phyloP scores from a whole-genome alignment of 2,797 vertebrate genomes.

The Psittacula echo region DNA sequence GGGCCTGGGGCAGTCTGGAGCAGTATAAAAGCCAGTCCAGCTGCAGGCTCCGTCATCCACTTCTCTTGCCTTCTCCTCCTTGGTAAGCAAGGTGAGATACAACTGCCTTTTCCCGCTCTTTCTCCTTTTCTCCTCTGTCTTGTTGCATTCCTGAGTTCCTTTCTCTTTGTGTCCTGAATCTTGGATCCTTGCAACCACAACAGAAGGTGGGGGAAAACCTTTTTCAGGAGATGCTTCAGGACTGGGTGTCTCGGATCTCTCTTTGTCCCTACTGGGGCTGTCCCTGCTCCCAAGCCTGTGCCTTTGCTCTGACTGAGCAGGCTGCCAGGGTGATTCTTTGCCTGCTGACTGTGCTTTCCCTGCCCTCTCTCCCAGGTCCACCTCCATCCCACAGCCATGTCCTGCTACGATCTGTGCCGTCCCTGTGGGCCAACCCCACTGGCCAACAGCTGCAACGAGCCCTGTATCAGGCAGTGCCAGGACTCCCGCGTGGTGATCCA shows the following conservation, averaged over 20 bases:
- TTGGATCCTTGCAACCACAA: not conserved
- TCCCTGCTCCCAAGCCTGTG: not conserved
- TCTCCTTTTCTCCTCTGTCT: not conserved
- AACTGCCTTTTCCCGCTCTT: too few species aligned
- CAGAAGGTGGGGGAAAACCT: not conserved
- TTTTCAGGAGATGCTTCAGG: accelerated
- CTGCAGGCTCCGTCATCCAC: too few species aligned
- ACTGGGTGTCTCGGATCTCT: accelerated
- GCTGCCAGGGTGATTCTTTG: too few species aligned
- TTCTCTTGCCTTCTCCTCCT: too few species aligned
- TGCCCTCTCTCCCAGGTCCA: too few species aligned
- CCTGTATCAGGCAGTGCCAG: not conserved
- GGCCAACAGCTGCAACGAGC: conserved; percentile 1
- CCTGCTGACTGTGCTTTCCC: too few species aligned
- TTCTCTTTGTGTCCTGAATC: too few species aligned
- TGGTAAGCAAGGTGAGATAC: too few species aligned
- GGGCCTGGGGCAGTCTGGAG: too few species aligned
- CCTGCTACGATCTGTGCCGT: not conserved
- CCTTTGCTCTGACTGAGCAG: too few species aligned
- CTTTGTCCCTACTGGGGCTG: not conserved
- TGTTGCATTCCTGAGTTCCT: accelerated
- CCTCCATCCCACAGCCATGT: too few species aligned
- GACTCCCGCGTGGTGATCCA: not conserved
- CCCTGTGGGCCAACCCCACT: not conserved
- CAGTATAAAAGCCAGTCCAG: too few species aligned